Conservation (phyloP, 2,113 vertebrate genomes). For the Myotis davidii region DNA sequence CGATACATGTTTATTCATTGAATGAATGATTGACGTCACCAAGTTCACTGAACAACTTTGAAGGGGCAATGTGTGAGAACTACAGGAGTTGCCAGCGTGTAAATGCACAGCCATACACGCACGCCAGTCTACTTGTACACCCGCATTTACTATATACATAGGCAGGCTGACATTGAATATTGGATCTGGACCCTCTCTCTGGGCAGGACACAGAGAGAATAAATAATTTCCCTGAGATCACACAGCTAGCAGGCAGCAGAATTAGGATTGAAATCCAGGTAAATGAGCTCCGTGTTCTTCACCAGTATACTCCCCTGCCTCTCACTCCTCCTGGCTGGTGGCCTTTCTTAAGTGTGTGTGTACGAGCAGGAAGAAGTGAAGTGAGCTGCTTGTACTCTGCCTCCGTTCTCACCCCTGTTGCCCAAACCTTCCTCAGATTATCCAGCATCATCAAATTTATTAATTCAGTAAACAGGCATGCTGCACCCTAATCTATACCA, state of each 20-base stretch:
- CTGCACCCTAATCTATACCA: fast-evolving
- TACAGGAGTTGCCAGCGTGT: not conserved
- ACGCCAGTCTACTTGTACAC: not conserved
- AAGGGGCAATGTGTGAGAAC: slow-evolving; percentile 33
- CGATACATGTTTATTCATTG: slow-evolving; percentile 74
- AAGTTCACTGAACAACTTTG: slow-evolving; percentile 47
- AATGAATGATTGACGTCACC: slow-evolving; percentile 50
- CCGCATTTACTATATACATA: not conserved
- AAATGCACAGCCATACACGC: not conserved
- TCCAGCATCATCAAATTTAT: not conserved
- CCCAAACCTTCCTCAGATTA: not conserved
- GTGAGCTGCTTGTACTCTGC: not conserved
- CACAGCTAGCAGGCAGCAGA: not conserved
- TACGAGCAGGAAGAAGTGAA: not conserved
- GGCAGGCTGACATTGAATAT: not conserved
- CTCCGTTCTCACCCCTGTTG: not conserved
- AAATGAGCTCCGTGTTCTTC: not conserved
- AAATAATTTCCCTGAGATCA: not conserved
- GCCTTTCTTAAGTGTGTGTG: not conserved
- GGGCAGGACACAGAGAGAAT: not conserved
- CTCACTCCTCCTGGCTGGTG: not conserved
- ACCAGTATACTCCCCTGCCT: not conserved
- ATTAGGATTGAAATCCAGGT: not conserved
- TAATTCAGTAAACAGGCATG: not conserved
- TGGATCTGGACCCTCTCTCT: not conserved